phyloP scores from a whole-genome alignment of 2,113 vertebrate genomes.

The Bothrops jararaca region DNA sequence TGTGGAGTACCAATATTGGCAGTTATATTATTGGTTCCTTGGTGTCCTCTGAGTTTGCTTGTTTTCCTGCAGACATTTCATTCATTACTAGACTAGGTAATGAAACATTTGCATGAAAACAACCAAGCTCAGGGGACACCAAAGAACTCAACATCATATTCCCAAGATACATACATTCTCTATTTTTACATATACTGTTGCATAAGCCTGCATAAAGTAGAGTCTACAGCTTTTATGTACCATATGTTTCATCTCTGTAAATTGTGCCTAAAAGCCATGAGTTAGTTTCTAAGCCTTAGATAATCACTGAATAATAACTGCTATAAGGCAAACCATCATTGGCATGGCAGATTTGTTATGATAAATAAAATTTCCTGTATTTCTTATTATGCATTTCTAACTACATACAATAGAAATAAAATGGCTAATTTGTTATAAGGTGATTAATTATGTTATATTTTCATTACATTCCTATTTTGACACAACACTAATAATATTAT shows the following conservation, averaged over 20 bases:
- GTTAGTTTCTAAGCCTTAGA: background rate
- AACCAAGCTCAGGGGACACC: background rate
- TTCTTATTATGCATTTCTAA: background rate
- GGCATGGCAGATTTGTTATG: background rate
- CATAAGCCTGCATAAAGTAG: background rate
- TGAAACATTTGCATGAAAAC: background rate
- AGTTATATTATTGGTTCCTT: background rate
- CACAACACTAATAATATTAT: background rate
- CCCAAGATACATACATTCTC: background rate
- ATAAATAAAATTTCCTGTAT: background rate
- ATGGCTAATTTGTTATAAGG: background rate
- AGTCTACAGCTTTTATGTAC: background rate
- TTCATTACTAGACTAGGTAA: background rate
- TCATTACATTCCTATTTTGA: background rate
- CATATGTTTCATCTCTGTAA: background rate
- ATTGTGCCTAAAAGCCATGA: background rate
- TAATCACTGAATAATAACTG: background rate
- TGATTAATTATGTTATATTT: background rate
- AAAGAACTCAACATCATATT: background rate
- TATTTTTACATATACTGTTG: background rate
- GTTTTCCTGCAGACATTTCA: background rate
- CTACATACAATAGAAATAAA: background rate
- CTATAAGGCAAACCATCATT: background rate
- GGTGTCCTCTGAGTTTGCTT: background rate
- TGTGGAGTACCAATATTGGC: background rate